These are phyloP conservation scores for Drosophila atroscutellata DNA, from an alignment of 2,888 invertebrate species.

Conservation along the genomic window DNA sequence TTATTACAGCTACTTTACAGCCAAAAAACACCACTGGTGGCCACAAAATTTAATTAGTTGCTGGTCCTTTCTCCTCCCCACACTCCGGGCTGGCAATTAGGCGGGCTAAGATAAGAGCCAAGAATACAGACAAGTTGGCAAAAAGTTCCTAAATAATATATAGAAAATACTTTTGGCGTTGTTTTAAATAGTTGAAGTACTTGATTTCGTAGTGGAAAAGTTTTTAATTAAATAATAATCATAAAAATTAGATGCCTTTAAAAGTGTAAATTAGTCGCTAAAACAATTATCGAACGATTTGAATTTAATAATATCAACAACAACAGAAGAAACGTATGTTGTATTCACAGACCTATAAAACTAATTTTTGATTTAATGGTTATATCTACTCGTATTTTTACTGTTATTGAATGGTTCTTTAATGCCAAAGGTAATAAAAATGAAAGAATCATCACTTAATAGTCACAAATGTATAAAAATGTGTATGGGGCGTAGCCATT, in stretches of 20 bases:
- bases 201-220: neutral
- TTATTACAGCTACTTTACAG: conserved; percentile 61
- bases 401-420: neutral
- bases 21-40: conserved; percentile 27
- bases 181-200: conserved; percentile 1
- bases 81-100: conserved; percentile 36
- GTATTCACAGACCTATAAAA: too few species aligned
- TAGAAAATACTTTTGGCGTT: conserved; percentile 7
- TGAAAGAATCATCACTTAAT: conserved; percentile 16
- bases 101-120: conserved; percentile 37
- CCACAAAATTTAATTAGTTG: conserved; percentile 68
- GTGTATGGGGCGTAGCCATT: conserved; percentile 1
- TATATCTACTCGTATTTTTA: neutral
- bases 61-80: neutral
- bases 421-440: conserved; percentile 4
- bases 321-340: neutral
- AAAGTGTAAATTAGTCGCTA: neutral
- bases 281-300: neutral
- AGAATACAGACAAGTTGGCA: conserved; percentile 38
- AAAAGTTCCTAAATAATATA: conserved; percentile 29
- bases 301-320: neutral
- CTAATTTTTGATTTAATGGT: neutral
- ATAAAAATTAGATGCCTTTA: neutral
- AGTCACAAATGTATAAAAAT: conserved; percentile 5
- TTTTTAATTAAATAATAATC: neutral